A percentile compares a stretch with the other conserved stretches of the same genome.
phyloP scores from a whole-genome alignment of 2,113 vertebrate species.

The Scomber japonicus region DNA sequence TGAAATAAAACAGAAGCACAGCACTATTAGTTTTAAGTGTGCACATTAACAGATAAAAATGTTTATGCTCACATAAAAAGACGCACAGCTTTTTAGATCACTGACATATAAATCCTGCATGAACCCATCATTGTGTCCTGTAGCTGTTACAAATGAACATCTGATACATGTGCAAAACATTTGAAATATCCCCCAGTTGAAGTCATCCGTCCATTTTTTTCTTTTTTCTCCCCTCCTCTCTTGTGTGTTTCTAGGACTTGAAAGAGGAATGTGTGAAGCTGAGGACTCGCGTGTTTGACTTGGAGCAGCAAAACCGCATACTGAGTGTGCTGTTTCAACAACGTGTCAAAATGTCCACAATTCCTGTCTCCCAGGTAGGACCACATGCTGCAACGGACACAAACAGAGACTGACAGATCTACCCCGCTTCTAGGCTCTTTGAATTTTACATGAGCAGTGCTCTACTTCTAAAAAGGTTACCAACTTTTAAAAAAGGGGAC shows the following conservation, averaged over 20 bases:
- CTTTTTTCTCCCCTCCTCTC: neutral
- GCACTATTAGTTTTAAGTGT: too few species aligned
- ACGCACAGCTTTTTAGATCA: too few species aligned
- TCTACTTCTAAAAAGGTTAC: slow-evolving; percentile 56
- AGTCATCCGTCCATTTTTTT: neutral
- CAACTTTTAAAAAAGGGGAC: slow-evolving; percentile 33
- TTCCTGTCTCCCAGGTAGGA: slow-evolving; percentile 89
- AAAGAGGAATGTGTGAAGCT: slow-evolving; percentile 94
- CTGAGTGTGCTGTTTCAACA: slow-evolving; percentile 93
- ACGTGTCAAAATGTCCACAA: slow-evolving; percentile 88
- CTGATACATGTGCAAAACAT: neutral
- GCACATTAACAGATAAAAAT: too few species aligned
- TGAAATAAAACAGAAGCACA: too few species aligned
- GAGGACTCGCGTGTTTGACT: slow-evolving; percentile 93
- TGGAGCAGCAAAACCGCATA: slow-evolving; percentile 93
- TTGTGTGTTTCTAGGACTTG: slow-evolving; percentile 84
- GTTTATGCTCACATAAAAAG: too few species aligned
- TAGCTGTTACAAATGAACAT: slow-evolving; percentile 16
- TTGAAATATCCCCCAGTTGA: neutral
- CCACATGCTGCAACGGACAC: slow-evolving; percentile 3
- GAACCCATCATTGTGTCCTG: neutral
- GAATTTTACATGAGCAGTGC: slow-evolving; percentile 65
- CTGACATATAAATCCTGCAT: neutral
- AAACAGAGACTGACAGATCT: slow-evolving; percentile 47
- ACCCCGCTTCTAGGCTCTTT: slow-evolving; percentile 45